phyloP scores from a whole-genome alignment of 2,797 vertebrate genomes.

The Acrossocheilus fasciatus region DNA sequence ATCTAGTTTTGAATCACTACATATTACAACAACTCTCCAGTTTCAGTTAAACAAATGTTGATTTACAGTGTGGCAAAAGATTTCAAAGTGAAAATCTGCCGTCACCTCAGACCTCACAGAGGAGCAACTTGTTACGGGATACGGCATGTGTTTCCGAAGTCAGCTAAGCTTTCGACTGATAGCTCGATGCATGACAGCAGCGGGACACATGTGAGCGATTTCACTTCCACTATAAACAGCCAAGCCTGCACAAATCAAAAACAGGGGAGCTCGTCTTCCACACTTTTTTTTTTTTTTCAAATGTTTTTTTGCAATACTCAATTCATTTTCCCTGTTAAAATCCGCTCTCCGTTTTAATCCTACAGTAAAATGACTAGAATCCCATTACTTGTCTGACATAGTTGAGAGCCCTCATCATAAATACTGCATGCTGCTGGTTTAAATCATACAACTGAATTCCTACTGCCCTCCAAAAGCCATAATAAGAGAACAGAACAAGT shows the following conservation, averaged over 20 bases:
- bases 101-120: slow-evolving; percentile 12
- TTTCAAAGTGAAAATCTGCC: slow-evolving; percentile 33
- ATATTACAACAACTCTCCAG: slow-evolving; percentile 3
- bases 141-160: slow-evolving; percentile 46
- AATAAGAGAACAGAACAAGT: slow-evolving; percentile 75
- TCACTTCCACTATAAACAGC: slow-evolving; percentile 46
- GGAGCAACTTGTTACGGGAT: slow-evolving; percentile 27
- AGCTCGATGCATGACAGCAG: slow-evolving; percentile 48
- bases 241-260: slow-evolving; percentile 34
- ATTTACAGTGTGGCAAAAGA: slow-evolving; percentile 3
- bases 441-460: slow-evolving; percentile 74
- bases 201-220: slow-evolving; percentile 38
- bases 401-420: slow-evolving; percentile 79
- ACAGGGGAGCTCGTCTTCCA: slow-evolving; percentile 9
- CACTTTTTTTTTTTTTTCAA: slow-evolving; percentile 74
- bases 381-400: slow-evolving; percentile 80
- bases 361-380: slow-evolving; percentile 77
- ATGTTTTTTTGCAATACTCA: slow-evolving; percentile 72
- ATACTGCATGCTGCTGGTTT: slow-evolving; percentile 76
- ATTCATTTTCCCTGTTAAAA: slow-evolving; percentile 72
- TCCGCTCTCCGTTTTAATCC: slow-evolving; percentile 72
- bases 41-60: slow-evolving; percentile 4
- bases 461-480: slow-evolving; percentile 75
- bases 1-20: neutral
- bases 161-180: slow-evolving; percentile 46